Evolutionary conservation across 1,140 invertebrate genomes (phyloP), one percentile per base, ranked within the genome.

Genomic region (Sesamia nonagrioides): DNA sequence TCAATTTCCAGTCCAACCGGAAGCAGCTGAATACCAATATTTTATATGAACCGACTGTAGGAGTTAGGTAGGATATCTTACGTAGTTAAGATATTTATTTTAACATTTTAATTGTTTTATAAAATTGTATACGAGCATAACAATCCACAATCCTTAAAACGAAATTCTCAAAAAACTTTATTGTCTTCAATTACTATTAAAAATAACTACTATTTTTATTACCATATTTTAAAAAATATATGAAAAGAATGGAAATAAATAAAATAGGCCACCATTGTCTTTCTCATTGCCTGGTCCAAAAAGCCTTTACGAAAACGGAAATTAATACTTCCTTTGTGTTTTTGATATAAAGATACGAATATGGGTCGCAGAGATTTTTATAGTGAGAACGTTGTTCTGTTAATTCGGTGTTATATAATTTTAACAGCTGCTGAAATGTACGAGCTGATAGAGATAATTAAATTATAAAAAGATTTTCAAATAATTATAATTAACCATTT

Each of bases 261-360:
- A 54, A 71, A 17, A 7, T 37, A 37, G 1, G 33, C 13, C 48
- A 18, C 13, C 40, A 37, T 35, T 35, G 48, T 54, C 45, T 15
- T 52, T n/a, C 6, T 40, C 37, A 40, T 2, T 17, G 35, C 60
- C 68, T 17, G 54, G 68, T 52, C 48, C 45, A 66, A 50, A 66
- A 61, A 74, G 69, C 80, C 84, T 84, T 85, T 80, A 71, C 77
- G 61, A 80, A 75, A 79, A 77, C 88, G 85, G 85, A 89, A 89
- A 89, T 86, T 90, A 88, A 88, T 88, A 88, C 86, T 86, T 85
- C 81, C 82, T 86, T 86, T 88, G 88, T 89, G 63, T 63, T 78
- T 82, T 78, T 82, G 66, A 66, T 82, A 81, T 84, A 77, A 77
- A 80, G 63, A 73, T 71, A 66, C 66, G 68, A 60, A 79, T 60